Percentiles rank a stretch among this genome's conserved stretches.
Evolutionary conservation across 2,797 vertebrate species (phyloP).

Genomic region (Melanotaenia boesemani): DNA sequence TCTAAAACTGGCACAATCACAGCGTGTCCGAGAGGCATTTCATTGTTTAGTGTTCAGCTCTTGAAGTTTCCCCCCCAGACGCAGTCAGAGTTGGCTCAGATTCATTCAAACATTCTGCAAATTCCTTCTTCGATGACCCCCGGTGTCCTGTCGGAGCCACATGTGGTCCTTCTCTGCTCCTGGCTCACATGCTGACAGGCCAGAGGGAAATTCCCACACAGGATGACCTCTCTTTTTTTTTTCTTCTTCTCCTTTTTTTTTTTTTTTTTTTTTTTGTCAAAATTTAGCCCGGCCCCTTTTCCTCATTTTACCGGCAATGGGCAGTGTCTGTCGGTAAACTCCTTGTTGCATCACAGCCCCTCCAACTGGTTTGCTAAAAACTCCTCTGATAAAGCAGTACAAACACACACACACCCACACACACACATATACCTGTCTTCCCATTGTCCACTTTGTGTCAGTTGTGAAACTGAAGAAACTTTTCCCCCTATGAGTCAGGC

Average conservation of each 20-base stretch:
- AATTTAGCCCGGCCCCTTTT: constrained; percentile 75
- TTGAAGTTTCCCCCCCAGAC: not conserved
- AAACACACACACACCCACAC: constrained; percentile 44
- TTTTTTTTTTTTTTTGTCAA: constrained; percentile 48
- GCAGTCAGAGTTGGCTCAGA: constrained; percentile 39
- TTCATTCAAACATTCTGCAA: constrained; percentile 57
- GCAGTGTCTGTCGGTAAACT: constrained; percentile 82
- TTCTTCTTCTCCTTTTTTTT: not conserved
- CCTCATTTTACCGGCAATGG: constrained; percentile 83
- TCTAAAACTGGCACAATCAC: not conserved
- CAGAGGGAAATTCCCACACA: constrained; percentile 81
- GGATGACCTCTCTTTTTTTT: constrained; percentile 74
- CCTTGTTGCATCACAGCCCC: constrained; percentile 77
- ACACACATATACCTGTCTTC: constrained; percentile 53
- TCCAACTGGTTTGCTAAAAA: constrained; percentile 59
- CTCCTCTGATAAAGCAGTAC: constrained; percentile 66
- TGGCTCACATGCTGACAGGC: constrained; percentile 63
- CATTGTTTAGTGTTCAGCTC: constrained; percentile 3
- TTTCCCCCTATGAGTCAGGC: constrained; percentile 39
- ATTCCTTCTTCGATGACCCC: constrained; percentile 69
- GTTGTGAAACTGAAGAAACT: constrained; percentile 61
- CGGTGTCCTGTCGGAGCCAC: constrained; percentile 43
- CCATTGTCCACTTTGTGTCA: constrained; percentile 41
- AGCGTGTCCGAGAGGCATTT: constrained; percentile 1
- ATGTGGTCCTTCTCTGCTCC: constrained; percentile 41